Percentiles rank a stretch among this genome's conserved stretches.
These are phyloP conservation scores for Epizoanthus stellaris DNA, from an alignment of 92 coral and sea anemone genomes.

Conservation along the genomic window DNA sequence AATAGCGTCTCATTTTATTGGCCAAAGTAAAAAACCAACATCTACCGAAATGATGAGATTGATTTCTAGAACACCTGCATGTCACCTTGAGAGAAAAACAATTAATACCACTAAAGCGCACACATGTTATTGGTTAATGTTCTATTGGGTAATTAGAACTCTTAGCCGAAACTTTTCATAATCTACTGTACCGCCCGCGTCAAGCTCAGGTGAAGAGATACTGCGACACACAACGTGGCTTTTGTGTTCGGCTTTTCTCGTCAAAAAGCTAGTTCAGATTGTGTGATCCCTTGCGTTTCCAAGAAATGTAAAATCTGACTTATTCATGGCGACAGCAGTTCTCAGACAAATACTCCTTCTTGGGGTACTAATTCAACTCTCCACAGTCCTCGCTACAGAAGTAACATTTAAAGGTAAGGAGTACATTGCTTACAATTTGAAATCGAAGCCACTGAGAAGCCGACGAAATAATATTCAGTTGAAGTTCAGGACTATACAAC, in stretches of 20 bases:
- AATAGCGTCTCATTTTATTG: too few species aligned
- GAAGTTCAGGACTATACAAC: slow-evolving; percentile 19
- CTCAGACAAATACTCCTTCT: background rate
- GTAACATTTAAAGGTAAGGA: slow-evolving; percentile 28
- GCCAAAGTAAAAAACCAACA: too few species aligned
- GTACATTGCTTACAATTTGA: slow-evolving; percentile 16
- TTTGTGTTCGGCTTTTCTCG: background rate
- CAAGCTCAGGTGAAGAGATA: background rate
- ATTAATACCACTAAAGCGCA: too few species aligned
- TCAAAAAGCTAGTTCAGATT: background rate
- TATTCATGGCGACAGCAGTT: slow-evolving; percentile 17
- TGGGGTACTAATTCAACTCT: slow-evolving; percentile 3
- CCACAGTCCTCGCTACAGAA: slow-evolving; percentile 14
- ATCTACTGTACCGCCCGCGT: slow-evolving; percentile 26
- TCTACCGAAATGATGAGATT: too few species aligned
- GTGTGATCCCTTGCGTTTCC: background rate
- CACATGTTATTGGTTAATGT: too few species aligned
- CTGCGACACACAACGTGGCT: background rate
- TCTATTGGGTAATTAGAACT: background rate
- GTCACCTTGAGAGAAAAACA: too few species aligned
- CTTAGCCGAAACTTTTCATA: slow-evolving; percentile 17
- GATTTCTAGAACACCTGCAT: too few species aligned
- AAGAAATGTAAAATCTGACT: background rate
- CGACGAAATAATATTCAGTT: background rate
- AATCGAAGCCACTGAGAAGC: background rate